Conservation (phyloP, 2,113 vertebrate species). For the Dolichallabes microphthalmus region DNA sequence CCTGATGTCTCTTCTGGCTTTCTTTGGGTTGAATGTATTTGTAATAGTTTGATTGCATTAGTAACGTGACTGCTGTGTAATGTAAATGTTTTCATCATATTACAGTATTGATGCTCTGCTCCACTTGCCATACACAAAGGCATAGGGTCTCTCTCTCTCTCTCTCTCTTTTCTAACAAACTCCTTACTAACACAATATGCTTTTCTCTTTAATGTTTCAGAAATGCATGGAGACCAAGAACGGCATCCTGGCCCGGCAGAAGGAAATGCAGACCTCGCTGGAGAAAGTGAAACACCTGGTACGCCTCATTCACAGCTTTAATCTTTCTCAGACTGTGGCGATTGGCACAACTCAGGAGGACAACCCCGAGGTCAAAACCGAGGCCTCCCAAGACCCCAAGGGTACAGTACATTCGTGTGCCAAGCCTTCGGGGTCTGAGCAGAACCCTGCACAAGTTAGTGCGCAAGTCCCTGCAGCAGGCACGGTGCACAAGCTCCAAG, state of each 20-base stretch:
- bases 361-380: slow-evolving; percentile 10
- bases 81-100: not conserved
- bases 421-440: slow-evolving; percentile 29
- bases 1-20: not conserved
- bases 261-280: slow-evolving; percentile 95
- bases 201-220: slow-evolving; percentile 66
- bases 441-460: slow-evolving; percentile 30
- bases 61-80: not conserved
- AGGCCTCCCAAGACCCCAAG: slow-evolving; percentile 26
- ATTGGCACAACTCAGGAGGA: slow-evolving; percentile 47
- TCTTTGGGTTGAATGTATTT: not conserved
- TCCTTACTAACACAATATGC: not conserved
- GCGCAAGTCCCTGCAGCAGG: slow-evolving; percentile 37
- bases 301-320: slow-evolving; percentile 93
- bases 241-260: slow-evolving; percentile 90
- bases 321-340: slow-evolving; percentile 85
- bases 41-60: not conserved
- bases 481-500: slow-evolving; percentile 27
- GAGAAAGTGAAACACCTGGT: slow-evolving; percentile 96
- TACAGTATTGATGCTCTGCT: not conserved
- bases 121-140: not conserved
- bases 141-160: not conserved
- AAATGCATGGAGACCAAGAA: slow-evolving; percentile 99
- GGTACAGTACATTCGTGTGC: not conserved
- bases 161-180: not conserved